Evolutionary conservation across 2,888 invertebrate genomes (phyloP).

Genomic region (Gastrophysa polygoni): DNA sequence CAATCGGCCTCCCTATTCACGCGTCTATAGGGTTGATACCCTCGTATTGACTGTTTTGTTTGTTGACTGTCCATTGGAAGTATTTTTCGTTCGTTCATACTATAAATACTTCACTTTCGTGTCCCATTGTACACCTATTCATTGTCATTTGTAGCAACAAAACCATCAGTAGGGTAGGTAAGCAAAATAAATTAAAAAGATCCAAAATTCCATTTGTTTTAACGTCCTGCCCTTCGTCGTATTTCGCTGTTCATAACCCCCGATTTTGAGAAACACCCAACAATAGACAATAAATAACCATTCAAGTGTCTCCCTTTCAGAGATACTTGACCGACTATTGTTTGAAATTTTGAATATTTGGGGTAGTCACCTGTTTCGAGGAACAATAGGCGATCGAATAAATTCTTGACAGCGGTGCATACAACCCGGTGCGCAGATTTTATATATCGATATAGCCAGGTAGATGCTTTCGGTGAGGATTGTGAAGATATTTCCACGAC

Average conservation of each 20-base stretch:
- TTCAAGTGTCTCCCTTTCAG: constrained; percentile 29
- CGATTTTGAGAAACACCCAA: constrained; percentile 27
- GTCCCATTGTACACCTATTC: background rate
- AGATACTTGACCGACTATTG: constrained; percentile 32
- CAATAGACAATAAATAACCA: constrained; percentile 31
- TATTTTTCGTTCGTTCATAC: no score
- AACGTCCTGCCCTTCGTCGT: background rate
- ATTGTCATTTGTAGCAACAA: background rate
- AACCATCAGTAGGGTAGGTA: background rate
- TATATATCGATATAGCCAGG: constrained; percentile 30
- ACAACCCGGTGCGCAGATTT: constrained; percentile 28
- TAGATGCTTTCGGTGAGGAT: constrained; percentile 14
- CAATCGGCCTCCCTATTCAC: no score
- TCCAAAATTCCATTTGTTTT: constrained; percentile 1
- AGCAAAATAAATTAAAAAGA: background rate
- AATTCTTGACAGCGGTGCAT: constrained; percentile 27
- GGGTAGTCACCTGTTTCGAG: constrained; percentile 31
- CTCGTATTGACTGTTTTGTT: no score
- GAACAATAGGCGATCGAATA: constrained; percentile 30
- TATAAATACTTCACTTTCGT: no score
- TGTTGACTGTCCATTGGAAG: no score
- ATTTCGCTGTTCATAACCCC: constrained; percentile 18
- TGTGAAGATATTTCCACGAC: constrained; percentile 13
- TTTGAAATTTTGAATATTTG: constrained; percentile 33
- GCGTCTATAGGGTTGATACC: no score